Evolutionary conservation across 2,888 invertebrate species (phyloP).

Genomic region (Spilarctia lutea): DNA sequence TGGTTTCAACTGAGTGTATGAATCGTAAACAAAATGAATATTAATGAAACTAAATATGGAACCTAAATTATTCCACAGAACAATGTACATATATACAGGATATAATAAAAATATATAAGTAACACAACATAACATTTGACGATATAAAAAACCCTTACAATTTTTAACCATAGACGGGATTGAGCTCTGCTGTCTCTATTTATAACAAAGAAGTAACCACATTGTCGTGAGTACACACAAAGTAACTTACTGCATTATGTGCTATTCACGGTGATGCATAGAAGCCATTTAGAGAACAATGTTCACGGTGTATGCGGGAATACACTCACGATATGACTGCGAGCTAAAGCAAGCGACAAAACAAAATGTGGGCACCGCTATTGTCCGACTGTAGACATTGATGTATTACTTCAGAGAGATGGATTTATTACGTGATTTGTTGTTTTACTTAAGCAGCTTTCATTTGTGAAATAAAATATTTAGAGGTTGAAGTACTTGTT

Average conservation of each 20-base stretch:
- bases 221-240: conserved; percentile 54
- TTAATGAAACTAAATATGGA: no score
- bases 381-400: conserved; percentile 44
- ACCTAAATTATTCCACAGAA: no score
- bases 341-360: conserved; percentile 56
- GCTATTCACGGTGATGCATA: conserved; percentile 59
- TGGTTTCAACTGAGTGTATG: not conserved
- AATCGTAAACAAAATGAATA: not conserved
- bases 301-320: conserved; percentile 70
- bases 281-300: conserved; percentile 67
- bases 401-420: conserved; percentile 25
- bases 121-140: not conserved
- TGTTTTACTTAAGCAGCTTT: not conserved
- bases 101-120: not conserved
- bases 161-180: not conserved
- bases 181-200: not conserved
- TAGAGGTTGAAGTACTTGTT: not conserved
- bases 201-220: conserved; percentile 36
- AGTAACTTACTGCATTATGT: conserved; percentile 67
- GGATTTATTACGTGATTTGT: conserved; percentile 16
- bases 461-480: not conserved
- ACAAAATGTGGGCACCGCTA: conserved; percentile 58
- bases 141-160: not conserved
- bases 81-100: not conserved
- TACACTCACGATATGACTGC: conserved; percentile 75